Base-by-base conservation (phyloP, 2,113 vertebrate genomes). In the Myodes glareolus region DNA sequence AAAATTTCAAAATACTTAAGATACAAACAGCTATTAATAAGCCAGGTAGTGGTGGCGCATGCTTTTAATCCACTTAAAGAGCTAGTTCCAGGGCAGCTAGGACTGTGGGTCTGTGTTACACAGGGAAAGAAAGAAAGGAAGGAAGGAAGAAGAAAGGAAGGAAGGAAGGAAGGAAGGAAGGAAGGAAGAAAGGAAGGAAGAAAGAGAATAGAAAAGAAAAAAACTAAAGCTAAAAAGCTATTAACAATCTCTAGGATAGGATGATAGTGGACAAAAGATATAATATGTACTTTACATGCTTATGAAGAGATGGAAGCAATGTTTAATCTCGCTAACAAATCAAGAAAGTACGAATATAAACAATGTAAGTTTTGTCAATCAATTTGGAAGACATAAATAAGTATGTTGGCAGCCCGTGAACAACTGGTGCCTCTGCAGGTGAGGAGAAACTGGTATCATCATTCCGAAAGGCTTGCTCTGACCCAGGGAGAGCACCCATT, bases 1-100 rank as follows among this genome's bases (percentile, higher is more conserved):
- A 92, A 95, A 42, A 63, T 90, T 39, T 17, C 67, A 47, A 81
- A 92, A 63, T 94, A 81, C 19, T 75, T 78, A 96, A 92, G 84
- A 81, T 58, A 58, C 5, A 45, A 67, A 94, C 42, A 39, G 17
- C 7, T 55, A n/a, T n/a, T 61, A 45, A 45, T 45, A 45, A 5
- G 45, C 45, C 5, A 45, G 45, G 45, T 45, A 45, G 45, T 45
- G 45, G 45, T 45, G 45, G 45, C 45, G 5, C 45, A 45, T 45
- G 45, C 45, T 5, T 45, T 45, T 45, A 45, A 45, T 45, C 45
- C 45, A 45, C 45, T 45, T 45, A 45, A 4, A 45, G 45, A 45
- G 45, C 45, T 45, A 45, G 45, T 45, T 45, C 45, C 45, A 45
- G 45, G 45, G 5, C 45, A 45, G 45, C 45, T 45, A 45, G 45